Conservation (phyloP, 92 coral and sea anemone genomes). For the Chrysogorgia sp. region DNA sequence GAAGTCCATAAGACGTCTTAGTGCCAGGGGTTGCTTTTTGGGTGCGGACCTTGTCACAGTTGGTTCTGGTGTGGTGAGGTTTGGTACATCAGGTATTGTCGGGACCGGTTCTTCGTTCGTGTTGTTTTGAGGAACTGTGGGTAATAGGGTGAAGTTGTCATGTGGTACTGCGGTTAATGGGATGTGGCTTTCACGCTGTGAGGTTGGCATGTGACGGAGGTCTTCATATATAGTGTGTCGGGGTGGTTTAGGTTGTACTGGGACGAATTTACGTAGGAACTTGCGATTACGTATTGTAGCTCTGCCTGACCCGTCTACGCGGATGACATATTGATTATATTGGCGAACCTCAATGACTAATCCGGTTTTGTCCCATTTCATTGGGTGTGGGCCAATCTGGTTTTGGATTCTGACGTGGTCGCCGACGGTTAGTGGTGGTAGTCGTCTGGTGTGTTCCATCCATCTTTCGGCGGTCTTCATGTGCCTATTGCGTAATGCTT, state of each 20-base stretch:
- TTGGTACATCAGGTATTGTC: too few relatives aligned
- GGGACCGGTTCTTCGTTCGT: too few relatives aligned
- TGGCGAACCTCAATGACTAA: constrained; percentile 53
- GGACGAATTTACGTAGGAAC: constrained; percentile 31
- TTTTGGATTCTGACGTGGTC: constrained; percentile 46
- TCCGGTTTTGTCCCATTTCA: constrained; percentile 57
- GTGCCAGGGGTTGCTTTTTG: too few relatives aligned
- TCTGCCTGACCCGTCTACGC: constrained; percentile 53
- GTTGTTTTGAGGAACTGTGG: too few relatives aligned
- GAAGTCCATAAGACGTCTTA: too few relatives aligned
- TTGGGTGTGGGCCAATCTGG: constrained; percentile 56
- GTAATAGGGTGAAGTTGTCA: too few relatives aligned
- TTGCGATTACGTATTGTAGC: constrained; percentile 44
- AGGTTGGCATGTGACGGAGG: too few relatives aligned
- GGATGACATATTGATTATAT: constrained; percentile 55
- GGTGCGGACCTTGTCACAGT: too few relatives aligned
- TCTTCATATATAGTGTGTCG: not conserved
- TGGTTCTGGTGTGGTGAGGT: too few relatives aligned
- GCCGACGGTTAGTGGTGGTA: constrained; percentile 30
- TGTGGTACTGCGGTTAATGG: too few relatives aligned
- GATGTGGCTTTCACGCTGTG: too few relatives aligned
- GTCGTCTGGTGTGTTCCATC: constrained; percentile 33
- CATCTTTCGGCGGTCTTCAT: constrained; percentile 36
- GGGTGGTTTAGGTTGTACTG: not conserved
- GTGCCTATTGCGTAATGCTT: constrained; percentile 49